Base-by-base conservation (phyloP, 1,140 invertebrate genomes). In the Tetramorium simillimum region DNA sequence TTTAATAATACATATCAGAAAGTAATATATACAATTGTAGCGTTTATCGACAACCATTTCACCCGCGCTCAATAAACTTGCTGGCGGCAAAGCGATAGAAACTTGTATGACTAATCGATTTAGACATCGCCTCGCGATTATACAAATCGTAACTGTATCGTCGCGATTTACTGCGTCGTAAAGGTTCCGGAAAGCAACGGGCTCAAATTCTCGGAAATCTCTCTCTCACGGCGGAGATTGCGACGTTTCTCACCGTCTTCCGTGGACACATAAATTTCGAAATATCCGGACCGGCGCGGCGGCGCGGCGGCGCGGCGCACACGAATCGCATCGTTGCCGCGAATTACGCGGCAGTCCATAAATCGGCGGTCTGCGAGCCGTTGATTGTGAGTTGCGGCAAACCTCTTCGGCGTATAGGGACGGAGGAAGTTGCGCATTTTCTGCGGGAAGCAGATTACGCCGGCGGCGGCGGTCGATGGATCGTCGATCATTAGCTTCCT, bases 371-470 rank as follows among this genome's bases (percentile, higher is more conserved):
- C 72, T 76, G 14, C 28, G 12, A 14, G 46, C 46, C 60, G 72
- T 56, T 56, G 72, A 63, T 76, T 65, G 58, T 12, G 58, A 73
- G n/a, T 33, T 53, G 60, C 73, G 58, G 62, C 73, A 43, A 60
- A 51, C 24, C 75, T 65, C 58, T 14, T 76, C 43, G 28, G 28
- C 51, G 40, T 28, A 3, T 43, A 10, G 82, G 43, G 46, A 70
- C 46, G 56, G 28, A 63, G 86, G 60, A 70, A 89, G 33, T 70
- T 28, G 40, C 24, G 67, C 51, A 85, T 85, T 89, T 89, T 85
- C 88, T 84, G 78, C 78, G 70, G 49, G 65, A 81, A 69, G 62
- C 14, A 43, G 40, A 88, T 76, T 86, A 53, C 82, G 63, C 86
- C 37, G 65, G 14, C 37, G 62, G 37, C 63, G 33, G 21, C 40